Evolutionary conservation across 2,888 invertebrate species (phyloP).

Genomic region (Endomychus coccineus): DNA sequence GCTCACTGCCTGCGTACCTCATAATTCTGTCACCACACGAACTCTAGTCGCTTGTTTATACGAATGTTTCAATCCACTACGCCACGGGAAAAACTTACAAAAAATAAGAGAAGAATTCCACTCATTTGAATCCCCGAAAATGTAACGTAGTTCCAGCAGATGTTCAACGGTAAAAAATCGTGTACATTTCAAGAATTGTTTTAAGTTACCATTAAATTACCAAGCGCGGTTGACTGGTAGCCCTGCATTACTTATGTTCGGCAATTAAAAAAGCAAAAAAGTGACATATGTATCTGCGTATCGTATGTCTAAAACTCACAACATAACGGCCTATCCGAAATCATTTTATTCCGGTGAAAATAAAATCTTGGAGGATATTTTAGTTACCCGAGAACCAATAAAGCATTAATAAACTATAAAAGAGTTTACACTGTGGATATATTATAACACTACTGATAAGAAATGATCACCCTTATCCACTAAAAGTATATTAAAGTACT

Average conservation of each 20-base stretch:
- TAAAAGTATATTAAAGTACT: too few species aligned
- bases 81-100: conserved; percentile 30
- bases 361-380: too few species aligned
- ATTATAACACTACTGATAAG: too few species aligned
- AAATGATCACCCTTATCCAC: too few species aligned
- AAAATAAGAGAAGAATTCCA: conserved; percentile 30
- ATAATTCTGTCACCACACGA: conserved; percentile 43
- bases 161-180: conserved; percentile 27
- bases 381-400: too few species aligned
- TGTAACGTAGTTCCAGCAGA: conserved; percentile 26
- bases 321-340: too few species aligned
- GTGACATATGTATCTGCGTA: conserved; percentile 10
- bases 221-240: conserved; percentile 10
- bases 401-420: too few species aligned
- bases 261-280: conserved; percentile 16
- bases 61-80: conserved; percentile 41
- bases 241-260: conserved; percentile 15
- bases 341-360: too few species aligned
- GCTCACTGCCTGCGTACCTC: conserved; percentile 37
- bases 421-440: too few species aligned
- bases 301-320: too few species aligned
- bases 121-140: conserved; percentile 28
- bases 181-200: conserved; percentile 21
- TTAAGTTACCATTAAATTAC: conserved; percentile 11
- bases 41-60: conserved; percentile 37